A percentile compares a stretch with the other conserved stretches of the same genome.
phyloP scores from a whole-genome alignment of 1,140 invertebrate species.

The Eriosoma lanigerum region DNA sequence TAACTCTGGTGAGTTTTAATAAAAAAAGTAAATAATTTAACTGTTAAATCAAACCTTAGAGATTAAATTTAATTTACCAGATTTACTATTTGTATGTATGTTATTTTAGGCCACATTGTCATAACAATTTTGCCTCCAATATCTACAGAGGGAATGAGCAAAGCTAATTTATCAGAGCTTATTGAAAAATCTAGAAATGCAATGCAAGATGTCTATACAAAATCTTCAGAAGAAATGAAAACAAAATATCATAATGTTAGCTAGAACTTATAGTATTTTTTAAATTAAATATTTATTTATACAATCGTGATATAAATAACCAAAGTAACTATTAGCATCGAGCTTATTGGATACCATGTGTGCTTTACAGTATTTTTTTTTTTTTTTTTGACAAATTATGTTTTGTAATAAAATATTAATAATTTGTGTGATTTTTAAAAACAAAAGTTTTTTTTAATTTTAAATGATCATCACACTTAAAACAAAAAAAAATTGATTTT shows the following conservation, averaged over 20 bases:
- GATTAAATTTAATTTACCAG: too few species aligned
- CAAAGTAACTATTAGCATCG: background rate
- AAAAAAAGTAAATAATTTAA: too few species aligned
- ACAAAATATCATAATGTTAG: constrained; percentile 51
- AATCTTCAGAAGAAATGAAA: constrained; percentile 61
- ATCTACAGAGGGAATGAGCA: constrained; percentile 65
- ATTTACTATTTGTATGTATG: background rate
- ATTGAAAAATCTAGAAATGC: constrained; percentile 66
- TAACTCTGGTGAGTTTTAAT: constrained; percentile 67
- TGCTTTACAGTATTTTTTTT: constrained; percentile 41
- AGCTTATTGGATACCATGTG: background rate
- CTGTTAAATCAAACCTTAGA: too few species aligned
- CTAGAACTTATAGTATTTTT: background rate
- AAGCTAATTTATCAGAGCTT: constrained; percentile 66
- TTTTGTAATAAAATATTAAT: background rate
- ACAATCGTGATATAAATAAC: background rate
- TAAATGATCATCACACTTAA: background rate
- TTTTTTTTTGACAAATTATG: constrained; percentile 25
- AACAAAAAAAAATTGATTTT: too few species aligned
- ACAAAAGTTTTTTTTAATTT: background rate
- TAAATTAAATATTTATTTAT: background rate
- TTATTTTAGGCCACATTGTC: constrained; percentile 65
- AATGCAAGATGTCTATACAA: constrained; percentile 68
- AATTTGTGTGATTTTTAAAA: background rate
- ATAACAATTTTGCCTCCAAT: constrained; percentile 74